phyloP scores from a whole-genome alignment of 2,113 vertebrate species.

The Brienomyrus brachyistius region DNA sequence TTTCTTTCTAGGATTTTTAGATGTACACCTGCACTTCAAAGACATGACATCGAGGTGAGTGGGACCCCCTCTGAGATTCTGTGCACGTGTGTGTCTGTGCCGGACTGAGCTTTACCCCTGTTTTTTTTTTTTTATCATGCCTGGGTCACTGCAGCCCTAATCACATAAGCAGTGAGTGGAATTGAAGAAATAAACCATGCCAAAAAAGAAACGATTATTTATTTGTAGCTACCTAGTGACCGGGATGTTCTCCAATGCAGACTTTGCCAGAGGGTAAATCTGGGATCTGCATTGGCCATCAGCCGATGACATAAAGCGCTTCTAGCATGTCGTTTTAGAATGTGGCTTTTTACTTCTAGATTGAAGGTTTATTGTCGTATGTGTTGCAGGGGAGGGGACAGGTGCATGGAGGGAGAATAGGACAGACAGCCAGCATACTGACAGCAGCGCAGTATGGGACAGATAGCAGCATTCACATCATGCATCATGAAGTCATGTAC shows the following conservation, averaged over 20 bases:
- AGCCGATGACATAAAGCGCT: not conserved
- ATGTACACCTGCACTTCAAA: not conserved
- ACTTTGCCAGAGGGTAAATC: not conserved
- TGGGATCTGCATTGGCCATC: not conserved
- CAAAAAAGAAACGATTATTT: not conserved
- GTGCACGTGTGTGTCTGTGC: not conserved
- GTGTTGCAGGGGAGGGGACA: not conserved
- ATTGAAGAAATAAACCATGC: not conserved
- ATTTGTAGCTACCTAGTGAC: not conserved
- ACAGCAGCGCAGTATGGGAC: not conserved
- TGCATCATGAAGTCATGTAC: not conserved
- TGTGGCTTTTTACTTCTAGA: not conserved
- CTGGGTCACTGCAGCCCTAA: not conserved
- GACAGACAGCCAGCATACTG: not conserved
- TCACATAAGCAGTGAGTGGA: not conserved
- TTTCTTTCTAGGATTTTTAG: not conserved
- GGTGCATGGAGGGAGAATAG: not conserved
- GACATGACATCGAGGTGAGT: not conserved
- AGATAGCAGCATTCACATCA: not conserved
- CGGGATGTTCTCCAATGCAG: not conserved
- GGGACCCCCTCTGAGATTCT: not conserved
- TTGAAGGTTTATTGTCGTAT: not conserved
- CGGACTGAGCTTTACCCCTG: not conserved
- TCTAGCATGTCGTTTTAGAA: not conserved
- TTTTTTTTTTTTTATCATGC: not conserved